Conservation (phyloP, 2,888 invertebrate species). For the Lysandra coridon region DNA sequence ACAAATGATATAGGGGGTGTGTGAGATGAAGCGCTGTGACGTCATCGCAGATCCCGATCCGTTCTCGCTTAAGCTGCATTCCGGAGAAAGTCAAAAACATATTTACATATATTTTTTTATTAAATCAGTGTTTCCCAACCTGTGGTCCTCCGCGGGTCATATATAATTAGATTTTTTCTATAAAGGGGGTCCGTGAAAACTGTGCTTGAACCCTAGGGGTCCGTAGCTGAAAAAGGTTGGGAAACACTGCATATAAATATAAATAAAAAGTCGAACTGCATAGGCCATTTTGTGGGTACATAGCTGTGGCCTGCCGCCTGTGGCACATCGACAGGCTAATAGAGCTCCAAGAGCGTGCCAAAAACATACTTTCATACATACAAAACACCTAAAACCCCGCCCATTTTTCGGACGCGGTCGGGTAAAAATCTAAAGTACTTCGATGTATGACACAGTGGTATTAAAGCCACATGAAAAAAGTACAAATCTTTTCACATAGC, state of each 20-base stretch:
- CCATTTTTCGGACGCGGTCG: too few species aligned
- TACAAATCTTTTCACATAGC: background rate
- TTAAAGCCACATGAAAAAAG: background rate
- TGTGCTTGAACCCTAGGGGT: too few species aligned
- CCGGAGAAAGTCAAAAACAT: conserved; percentile 50
- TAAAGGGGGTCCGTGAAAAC: too few species aligned
- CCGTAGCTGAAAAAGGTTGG: too few species aligned
- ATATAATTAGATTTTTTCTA: too few species aligned
- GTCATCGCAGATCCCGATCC: conserved; percentile 17
- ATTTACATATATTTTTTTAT: conserved; percentile 33
- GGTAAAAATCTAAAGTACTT: too few species aligned
- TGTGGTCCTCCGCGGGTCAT: too few species aligned
- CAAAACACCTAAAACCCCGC: background rate
- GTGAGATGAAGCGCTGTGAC: conserved; percentile 9
- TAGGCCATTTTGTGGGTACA: background rate
- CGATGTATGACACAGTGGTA: too few species aligned
- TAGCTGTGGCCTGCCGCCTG: background rate
- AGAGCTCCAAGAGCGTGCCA: background rate
- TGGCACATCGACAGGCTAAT: background rate
- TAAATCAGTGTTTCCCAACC: too few species aligned
- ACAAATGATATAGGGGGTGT: conserved; percentile 14
- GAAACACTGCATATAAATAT: background rate
- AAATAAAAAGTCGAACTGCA: background rate
- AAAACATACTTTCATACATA: background rate
- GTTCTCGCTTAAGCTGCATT: conserved; percentile 75